A percentile compares a stretch with the other conserved stretches of the same genome.
phyloP scores from a whole-genome alignment of 2,888 invertebrate species.

The Mythimna loreyi region DNA sequence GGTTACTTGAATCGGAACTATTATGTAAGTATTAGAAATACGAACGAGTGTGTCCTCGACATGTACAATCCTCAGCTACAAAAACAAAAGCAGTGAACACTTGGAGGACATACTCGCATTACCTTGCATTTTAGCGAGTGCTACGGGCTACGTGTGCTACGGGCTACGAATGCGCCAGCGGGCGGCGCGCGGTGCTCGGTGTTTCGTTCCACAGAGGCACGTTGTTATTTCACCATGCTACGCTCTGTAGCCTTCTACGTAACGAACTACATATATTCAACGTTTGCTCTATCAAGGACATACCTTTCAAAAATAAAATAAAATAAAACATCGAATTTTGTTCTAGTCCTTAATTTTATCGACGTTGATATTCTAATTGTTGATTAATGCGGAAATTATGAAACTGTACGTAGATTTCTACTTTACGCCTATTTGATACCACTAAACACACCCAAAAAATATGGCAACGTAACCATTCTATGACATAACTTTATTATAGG shows the following conservation, averaged over 20 bases:
- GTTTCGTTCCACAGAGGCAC: conserved; percentile 65
- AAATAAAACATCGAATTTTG: conserved; percentile 36
- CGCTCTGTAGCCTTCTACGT: conserved; percentile 60
- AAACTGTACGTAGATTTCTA: conserved; percentile 2
- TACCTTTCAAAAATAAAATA: conserved; percentile 31
- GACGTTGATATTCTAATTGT: conserved; percentile 17
- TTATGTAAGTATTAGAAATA: conserved; percentile 23
- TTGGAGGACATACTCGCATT: conserved; percentile 42
- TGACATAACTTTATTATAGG: conserved; percentile 34
- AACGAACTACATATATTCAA: conserved; percentile 59
- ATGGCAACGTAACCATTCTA: conserved; percentile 2
- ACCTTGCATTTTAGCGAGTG: conserved; percentile 54
- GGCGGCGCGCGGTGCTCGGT: conserved; percentile 19
- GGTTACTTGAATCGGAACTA: conserved; percentile 9
- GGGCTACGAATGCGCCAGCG: background rate
- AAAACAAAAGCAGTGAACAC: conserved; percentile 45
- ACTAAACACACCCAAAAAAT: conserved; percentile 27
- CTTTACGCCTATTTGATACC: conserved; percentile 5
- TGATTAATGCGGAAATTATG: conserved; percentile 7
- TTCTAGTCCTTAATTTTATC: conserved; percentile 16
- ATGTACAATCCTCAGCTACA: conserved; percentile 43
- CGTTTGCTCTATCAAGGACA: conserved; percentile 64
- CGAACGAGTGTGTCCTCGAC: conserved; percentile 11
- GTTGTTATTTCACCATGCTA: conserved; percentile 67
- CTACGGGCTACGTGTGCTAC: conserved; percentile 51